Evolutionary conservation across 1,140 invertebrate genomes (phyloP), one percentile per base, ranked within the genome.

Genomic region (Drosophila parvula): DNA sequence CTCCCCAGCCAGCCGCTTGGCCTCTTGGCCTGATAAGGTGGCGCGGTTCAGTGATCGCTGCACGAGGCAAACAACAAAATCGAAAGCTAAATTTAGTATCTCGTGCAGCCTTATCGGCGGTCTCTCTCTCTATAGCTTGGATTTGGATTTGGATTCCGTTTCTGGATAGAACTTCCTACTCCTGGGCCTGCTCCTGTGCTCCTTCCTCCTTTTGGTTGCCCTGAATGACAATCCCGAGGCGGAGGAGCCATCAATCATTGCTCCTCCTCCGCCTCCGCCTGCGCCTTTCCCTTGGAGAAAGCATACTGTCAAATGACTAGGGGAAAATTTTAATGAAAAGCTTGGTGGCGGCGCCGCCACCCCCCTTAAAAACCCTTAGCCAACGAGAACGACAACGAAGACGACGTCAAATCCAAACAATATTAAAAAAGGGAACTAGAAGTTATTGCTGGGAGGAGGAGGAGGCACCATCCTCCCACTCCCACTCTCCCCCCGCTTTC

Each of bases 391-490:
- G 22, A 22, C 22, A 58, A 30, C 27, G 28, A 41, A 30, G 53
- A 44, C 41, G 58, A 57, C 50, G 64, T 70, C 64, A 70, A 71
- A 78, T 82, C 44, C 79, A 71, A 88, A 79, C 79, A 86, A 82
- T 86, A 88, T 86, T 86, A 82, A 88, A 81, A 83, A 48, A 44
- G n/a, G 28, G 82, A 88, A 82, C 82, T 86, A 86, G 83, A 86
- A 81, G 78, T 81, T 81, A 85, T 85, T 85, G 78, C 81, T 60
- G 44, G 43, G 43, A 5, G 1, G 18, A 10, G 41, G 4, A 1
- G 16, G 47, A 30, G 47, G 45, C n/a, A 10, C 12, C 40, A n/a
- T 47, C 48, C 11, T 16, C 14, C 27, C n/a, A 38, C 38, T n/a
- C 16, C 40, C 18, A 5, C 16, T 18, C 3, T 28, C 9, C 22